phyloP scores from a whole-genome alignment of 2,113 vertebrate species.

The Accipiter virgatus region DNA sequence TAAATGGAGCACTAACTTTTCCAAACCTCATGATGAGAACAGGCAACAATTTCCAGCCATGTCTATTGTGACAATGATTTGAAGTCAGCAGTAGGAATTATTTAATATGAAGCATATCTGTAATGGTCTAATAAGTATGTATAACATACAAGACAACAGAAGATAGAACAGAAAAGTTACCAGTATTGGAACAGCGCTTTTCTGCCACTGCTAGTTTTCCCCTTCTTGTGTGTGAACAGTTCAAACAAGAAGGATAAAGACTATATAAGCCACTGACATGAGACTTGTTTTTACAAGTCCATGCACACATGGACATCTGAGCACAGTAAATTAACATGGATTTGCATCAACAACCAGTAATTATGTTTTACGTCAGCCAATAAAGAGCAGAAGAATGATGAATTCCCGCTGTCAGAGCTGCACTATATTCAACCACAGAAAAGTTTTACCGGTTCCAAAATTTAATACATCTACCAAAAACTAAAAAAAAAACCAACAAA shows the following conservation, averaged over 20 bases:
- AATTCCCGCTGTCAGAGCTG: neutral
- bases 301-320: neutral
- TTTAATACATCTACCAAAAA: neutral
- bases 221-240: neutral
- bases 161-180: neutral
- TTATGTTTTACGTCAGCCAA: neutral
- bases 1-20: neutral
- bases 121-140: neutral
- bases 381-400: neutral
- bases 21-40: neutral
- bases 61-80: neutral
- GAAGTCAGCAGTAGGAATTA: neutral
- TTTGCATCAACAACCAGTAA: neutral
- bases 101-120: neutral
- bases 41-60: neutral
- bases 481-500: neutral
- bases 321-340: constrained; percentile 16
- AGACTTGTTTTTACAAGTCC: neutral
- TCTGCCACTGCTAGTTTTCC: neutral
- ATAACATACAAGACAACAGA: neutral
- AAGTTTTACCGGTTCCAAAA: neutral
- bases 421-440: neutral
- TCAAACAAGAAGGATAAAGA: neutral
- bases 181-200: neutral
- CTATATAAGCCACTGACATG: neutral